Evolutionary conservation across 1,140 invertebrate genomes (phyloP).

Genomic region (Saxidomus purpurata): DNA sequence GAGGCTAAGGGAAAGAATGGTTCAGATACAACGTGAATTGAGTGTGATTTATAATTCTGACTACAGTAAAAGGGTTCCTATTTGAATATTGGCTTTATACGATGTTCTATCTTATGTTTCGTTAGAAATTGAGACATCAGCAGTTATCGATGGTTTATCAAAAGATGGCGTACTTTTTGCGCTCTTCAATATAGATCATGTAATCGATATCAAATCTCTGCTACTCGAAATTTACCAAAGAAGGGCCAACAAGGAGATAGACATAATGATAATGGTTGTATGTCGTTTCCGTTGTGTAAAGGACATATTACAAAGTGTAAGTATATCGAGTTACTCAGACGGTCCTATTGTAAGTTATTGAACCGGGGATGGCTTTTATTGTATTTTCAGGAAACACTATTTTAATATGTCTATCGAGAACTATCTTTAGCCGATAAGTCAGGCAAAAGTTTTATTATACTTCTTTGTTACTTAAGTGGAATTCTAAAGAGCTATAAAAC

Average conservation of each 20-base stretch:
- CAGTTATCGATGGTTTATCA: neutral
- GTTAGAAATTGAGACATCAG: neutral
- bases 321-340: neutral
- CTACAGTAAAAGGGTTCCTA: too few relatives aligned
- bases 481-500: too few relatives aligned
- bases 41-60: too few relatives aligned
- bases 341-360: too few relatives aligned
- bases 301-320: conserved; percentile 2
- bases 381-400: too few relatives aligned
- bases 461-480: too few relatives aligned
- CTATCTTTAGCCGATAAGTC: too few relatives aligned
- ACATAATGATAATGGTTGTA: neutral
- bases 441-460: too few relatives aligned
- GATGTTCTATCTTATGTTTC: neutral
- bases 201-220: neutral
- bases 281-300: neutral
- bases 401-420: neutral
- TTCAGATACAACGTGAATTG: too few relatives aligned
- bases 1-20: too few relatives aligned
- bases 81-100: too few relatives aligned
- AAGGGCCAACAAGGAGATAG: neutral
- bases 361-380: too few relatives aligned
- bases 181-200: conserved; percentile 9
- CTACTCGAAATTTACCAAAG: neutral
- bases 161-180: neutral